These are phyloP conservation scores for Tetraneura akinire DNA, from an alignment of 1,140 invertebrate species.

Conservation along the genomic window DNA sequence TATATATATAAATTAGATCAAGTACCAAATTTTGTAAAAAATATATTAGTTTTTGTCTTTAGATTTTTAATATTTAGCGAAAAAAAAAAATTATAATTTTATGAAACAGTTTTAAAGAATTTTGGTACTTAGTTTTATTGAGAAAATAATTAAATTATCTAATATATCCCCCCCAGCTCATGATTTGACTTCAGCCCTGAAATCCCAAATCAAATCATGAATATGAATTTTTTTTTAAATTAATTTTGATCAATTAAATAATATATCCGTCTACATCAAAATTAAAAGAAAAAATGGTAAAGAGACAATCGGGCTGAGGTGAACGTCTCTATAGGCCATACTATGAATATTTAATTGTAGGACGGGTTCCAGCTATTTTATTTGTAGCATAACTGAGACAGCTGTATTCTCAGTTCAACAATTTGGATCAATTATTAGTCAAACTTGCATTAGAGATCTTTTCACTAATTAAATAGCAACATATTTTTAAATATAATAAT, in stretches of 20 bases:
- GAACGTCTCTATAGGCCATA: slow-evolving; percentile 32
- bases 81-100: not conserved
- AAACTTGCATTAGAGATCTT: slow-evolving; percentile 28
- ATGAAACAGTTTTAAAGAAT: slow-evolving; percentile 14
- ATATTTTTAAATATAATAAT: slow-evolving; percentile 35
- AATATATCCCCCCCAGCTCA: slow-evolving; percentile 18
- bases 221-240: not conserved
- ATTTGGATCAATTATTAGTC: slow-evolving; percentile 45
- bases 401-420: slow-evolving; percentile 24
- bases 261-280: not conserved
- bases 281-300: slow-evolving; percentile 6
- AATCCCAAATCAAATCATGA: slow-evolving; percentile 48
- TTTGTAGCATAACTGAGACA: slow-evolving; percentile 19
- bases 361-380: slow-evolving; percentile 27
- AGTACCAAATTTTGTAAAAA: slow-evolving; percentile 25
- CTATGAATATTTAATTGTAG: not conserved
- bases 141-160: slow-evolving; percentile 20
- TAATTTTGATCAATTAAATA: not conserved
- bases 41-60: no score
- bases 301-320: slow-evolving; percentile 46
- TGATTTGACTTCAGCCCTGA: slow-evolving; percentile 51
- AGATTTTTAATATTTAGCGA: not conserved
- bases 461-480: slow-evolving; percentile 27
- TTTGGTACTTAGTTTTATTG: slow-evolving; percentile 32
- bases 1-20: not conserved